Percentiles rank a stretch among this genome's conserved stretches.
phyloP scores from a whole-genome alignment of 2,888 invertebrate genomes.

The Dione juno region DNA sequence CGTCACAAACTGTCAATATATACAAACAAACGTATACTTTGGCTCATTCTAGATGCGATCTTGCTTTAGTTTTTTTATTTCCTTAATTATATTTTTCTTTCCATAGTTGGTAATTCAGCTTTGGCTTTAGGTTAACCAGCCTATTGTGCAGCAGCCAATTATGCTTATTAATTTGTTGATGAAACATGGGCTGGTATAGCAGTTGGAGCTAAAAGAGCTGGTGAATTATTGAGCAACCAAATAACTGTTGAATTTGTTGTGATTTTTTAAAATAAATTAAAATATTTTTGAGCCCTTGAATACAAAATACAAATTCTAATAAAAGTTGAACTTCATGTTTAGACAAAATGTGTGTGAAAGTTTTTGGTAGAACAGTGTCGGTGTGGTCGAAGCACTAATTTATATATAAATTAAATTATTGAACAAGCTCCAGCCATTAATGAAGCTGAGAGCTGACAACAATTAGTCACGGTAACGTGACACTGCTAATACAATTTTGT shows the following conservation, averaged over 20 bases:
- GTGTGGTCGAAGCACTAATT: constrained; percentile 18
- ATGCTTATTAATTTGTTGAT: constrained; percentile 82
- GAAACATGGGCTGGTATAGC: constrained; percentile 85
- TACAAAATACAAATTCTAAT: constrained; percentile 5
- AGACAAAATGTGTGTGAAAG: constrained; percentile 12
- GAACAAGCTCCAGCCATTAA: constrained; percentile 20
- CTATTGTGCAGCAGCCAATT: constrained; percentile 87
- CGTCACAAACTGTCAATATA: too few species aligned
- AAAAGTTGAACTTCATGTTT: constrained; percentile 1
- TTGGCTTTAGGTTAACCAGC: constrained; percentile 81
- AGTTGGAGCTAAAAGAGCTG: constrained; percentile 63
- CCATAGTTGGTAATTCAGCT: constrained; percentile 80
- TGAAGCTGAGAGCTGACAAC: constrained; percentile 23
- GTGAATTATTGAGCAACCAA: constrained; percentile 15
- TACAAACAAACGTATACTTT: too few species aligned
- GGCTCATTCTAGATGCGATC: too few species aligned
- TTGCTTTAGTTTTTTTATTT: too few species aligned
- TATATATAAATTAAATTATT: constrained; percentile 24
- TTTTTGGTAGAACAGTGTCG: constrained; percentile 11
- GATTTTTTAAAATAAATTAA: neutral
- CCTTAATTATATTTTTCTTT: constrained; percentile 67
- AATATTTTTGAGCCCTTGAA: neutral
- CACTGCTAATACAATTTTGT: constrained; percentile 17
- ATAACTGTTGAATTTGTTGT: neutral
- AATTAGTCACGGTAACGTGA: constrained; percentile 16